Evolutionary conservation across 2,113 vertebrate genomes (phyloP).

Genomic region (Vidua macroura): DNA sequence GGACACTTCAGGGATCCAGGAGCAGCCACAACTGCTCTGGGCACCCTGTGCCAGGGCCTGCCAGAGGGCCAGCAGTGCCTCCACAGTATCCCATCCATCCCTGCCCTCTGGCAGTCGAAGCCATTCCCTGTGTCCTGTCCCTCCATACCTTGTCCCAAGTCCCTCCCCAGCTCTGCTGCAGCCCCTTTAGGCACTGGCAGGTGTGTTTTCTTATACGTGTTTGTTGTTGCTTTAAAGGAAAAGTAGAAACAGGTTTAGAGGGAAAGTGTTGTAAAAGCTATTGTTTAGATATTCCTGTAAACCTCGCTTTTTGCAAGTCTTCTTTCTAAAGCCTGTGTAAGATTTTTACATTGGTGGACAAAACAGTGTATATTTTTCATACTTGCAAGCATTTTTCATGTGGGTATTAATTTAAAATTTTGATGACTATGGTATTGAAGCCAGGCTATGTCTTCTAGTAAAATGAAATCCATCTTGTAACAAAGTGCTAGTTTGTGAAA

Average conservation of each 20-base stretch:
- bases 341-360: not conserved
- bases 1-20: not conserved
- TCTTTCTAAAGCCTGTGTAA: not conserved
- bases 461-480: not conserved
- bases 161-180: not conserved
- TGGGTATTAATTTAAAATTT: not conserved
- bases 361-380: not conserved
- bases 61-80: accelerated
- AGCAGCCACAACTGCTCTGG: not conserved
- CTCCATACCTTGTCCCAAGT: accelerated
- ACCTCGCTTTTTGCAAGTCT: not conserved
- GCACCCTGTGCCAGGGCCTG: not conserved
- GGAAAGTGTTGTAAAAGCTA: not conserved
- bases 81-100: accelerated
- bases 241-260: not conserved
- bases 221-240: not conserved
- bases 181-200: not conserved
- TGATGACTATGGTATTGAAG: not conserved
- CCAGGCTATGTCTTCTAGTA: not conserved
- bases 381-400: not conserved
- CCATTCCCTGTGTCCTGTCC: not conserved
- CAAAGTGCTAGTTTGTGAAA: not conserved
- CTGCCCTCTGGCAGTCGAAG: not conserved
- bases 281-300: not conserved
- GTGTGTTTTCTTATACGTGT: accelerated